Conservation (phyloP, 2,797 vertebrate species). For the Fistularia commersonii region DNA sequence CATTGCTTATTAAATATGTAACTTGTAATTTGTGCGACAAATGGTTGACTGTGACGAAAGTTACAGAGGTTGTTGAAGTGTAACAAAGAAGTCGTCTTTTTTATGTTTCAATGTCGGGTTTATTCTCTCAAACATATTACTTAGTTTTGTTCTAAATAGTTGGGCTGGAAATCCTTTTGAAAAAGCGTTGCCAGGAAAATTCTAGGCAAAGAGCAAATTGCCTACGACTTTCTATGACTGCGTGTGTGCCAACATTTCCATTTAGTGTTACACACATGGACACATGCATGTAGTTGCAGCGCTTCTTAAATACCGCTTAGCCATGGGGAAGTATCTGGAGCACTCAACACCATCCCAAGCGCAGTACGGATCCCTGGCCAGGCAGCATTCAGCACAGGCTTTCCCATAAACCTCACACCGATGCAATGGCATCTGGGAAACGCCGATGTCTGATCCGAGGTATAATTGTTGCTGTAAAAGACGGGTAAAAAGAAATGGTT, state of each 20-base stretch:
- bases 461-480: constrained; percentile 92
- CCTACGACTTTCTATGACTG: neutral
- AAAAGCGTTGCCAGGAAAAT: no score
- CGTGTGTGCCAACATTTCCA: neutral
- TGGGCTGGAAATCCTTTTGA: no score
- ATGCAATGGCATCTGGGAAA: constrained; percentile 94
- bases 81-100: no score
- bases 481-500: neutral
- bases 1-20: no score
- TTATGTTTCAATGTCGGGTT: no score
- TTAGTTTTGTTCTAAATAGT: no score
- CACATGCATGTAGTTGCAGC: neutral
- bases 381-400: constrained; percentile 96
- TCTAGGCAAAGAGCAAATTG: neutral
- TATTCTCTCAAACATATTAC: no score
- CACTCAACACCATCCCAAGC: constrained; percentile 97
- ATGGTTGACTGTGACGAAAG: no score
- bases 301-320: constrained; percentile 83
- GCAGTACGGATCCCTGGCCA: constrained; percentile 96
- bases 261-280: neutral
- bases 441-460: constrained; percentile 85
- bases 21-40: no score
- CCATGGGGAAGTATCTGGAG: constrained; percentile 96
- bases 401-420: constrained; percentile 95
- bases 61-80: no score